Base-by-base conservation (phyloP, 2,113 vertebrate species). In the Rhea pennata region DNA sequence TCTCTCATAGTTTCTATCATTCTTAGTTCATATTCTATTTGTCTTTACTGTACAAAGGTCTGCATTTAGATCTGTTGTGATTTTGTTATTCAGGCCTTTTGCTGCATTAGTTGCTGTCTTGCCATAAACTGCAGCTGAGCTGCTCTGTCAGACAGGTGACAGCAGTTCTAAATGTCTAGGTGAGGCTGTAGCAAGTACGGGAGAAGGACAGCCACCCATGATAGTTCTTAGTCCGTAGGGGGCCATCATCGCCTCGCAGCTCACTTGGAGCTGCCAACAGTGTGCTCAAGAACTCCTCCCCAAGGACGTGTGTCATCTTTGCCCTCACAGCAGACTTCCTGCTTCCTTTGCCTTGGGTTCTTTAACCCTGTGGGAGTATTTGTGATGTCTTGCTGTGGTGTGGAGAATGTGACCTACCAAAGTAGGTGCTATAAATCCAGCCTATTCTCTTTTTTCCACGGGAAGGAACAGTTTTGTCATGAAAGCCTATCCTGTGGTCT, bases 31-130 rank as follows among this genome's bases (percentile, higher is more conserved):
- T 36, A 36, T 36, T 36, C 36, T 36, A 36, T 36, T 36, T 36
- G 36, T 36, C 36, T 36, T 36, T 36, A 36, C 36, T 36, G 36
- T 36, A 36, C 36, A 36, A 36, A 40, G 61, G 36, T 27, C 27
- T 0, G 6, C 4, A 1, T 29, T 46, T 23, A 12, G 46, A 80
- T 31, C 2, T 1, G 29, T n/a, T 5, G 1, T 9, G 58, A 48
- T 48, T 75, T 36, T 15, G 23, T 31, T n/a, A 26, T 16, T 36
- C 8, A 2, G 14, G 3, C 5, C 4, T 15, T 8, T 17, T 3
- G 20, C 66, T 58, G 50, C 11, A 1, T n/a, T 78, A 39, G 33
- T 27, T 27, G 11, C 50, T 22, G 19, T 15, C 39, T 23, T 29
- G 1, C 40, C 4, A 4, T 19, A 14, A 24, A 6, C 6, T 4